These are phyloP conservation scores for Eulemur rubriventer DNA, from an alignment of 2,797 vertebrate genomes.

Conservation along the genomic window DNA sequence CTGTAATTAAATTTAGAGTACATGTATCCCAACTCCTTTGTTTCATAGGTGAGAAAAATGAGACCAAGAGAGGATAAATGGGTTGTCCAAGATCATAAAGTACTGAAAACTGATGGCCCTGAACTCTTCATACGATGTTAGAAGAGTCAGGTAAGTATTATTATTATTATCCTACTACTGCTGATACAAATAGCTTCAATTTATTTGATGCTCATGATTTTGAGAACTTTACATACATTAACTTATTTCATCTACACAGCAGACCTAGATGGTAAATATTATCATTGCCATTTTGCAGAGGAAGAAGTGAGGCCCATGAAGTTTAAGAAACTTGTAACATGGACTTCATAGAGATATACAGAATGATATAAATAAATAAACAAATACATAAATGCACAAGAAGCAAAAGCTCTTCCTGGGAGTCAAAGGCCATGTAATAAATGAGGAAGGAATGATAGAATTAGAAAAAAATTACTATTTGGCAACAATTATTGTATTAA, in stretches of 20 bases:
- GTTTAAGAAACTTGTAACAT: neutral
- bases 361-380: neutral
- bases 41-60: constrained; percentile 48
- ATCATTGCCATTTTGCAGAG: neutral
- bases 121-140: neutral
- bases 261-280: neutral
- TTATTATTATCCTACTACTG: neutral
- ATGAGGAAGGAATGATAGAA: neutral
- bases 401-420: neutral
- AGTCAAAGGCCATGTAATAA: neutral
- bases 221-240: neutral
- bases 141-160: neutral
- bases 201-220: neutral
- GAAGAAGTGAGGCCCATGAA: neutral
- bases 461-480: neutral
- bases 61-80: constrained; percentile 24
- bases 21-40: neutral
- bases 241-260: neutral
- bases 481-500: neutral
- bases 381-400: neutral
- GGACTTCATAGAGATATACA: neutral
- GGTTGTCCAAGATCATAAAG: neutral
- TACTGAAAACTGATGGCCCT: neutral
- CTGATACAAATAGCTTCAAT: neutral
- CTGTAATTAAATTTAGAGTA: constrained; percentile 51